Percentiles rank a stretch among this genome's conserved stretches.
Evolutionary conservation across 2,113 vertebrate species (phyloP).

Genomic region (Thymallus thymallus): DNA sequence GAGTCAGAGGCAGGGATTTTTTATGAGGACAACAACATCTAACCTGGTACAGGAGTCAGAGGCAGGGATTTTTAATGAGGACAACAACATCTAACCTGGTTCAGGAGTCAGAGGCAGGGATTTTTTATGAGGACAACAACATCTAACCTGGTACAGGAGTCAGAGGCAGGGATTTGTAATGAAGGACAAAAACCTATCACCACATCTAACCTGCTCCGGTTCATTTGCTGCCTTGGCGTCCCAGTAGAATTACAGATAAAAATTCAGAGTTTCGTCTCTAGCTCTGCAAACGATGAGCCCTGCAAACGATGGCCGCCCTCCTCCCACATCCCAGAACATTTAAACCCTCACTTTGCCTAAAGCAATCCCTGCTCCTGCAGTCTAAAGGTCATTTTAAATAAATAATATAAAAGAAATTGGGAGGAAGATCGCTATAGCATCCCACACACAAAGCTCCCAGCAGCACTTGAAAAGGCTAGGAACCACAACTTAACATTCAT

Average conservation of each 20-base stretch:
- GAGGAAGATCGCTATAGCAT: conserved; percentile 64
- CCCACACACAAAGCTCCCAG: conserved; percentile 56
- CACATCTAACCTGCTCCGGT: conserved; percentile 73
- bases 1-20: too few species aligned
- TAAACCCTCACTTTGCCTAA: conserved; percentile 67
- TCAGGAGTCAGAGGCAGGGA: conserved; percentile 58
- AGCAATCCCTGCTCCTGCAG: conserved; percentile 55
- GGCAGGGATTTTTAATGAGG: conserved; percentile 73
- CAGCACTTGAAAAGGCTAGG: conserved; percentile 57
- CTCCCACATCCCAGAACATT: conserved; percentile 69
- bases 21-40: too few species aligned
- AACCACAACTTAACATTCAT: conserved; percentile 62
- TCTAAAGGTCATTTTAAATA: conserved; percentile 73
- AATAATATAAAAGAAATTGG: conserved; percentile 72
- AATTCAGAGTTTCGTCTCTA: conserved; percentile 38
- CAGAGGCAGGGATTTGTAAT: conserved; percentile 71
- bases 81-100: too few species aligned
- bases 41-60: too few species aligned
- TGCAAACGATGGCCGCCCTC: conserved; percentile 52
- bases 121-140: too few species aligned
- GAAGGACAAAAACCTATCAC: conserved; percentile 75
- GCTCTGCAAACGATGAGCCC: conserved; percentile 49
- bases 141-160: too few species aligned
- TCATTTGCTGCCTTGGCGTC: conserved; percentile 65
- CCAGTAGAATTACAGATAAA: conserved; percentile 57